Evolutionary conservation across 1,140 invertebrate genomes (phyloP), one percentile per base, ranked within the genome.

Genomic region (Matsumurasca onukii): DNA sequence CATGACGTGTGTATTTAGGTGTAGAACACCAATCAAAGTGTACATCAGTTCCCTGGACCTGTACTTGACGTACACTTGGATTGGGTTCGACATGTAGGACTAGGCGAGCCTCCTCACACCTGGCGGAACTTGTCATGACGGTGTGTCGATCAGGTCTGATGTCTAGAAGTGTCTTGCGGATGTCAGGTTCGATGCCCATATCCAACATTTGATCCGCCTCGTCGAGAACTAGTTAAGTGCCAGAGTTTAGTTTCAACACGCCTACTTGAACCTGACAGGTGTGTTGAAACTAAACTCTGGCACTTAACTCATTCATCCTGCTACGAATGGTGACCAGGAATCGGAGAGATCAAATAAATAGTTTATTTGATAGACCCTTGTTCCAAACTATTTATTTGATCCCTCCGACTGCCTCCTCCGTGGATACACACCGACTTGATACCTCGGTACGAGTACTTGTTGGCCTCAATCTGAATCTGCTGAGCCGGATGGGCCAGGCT

Each of bases 201-300:
- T 94, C 91, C 64, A 92, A 78, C 91, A 94, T 94, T 57, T 91
- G 83, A 78, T 94, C 92, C 1, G 92, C 94, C 82, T 95, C 94
- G 80, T 97, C 94, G n/a, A 96, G 80, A n/a, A 96, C 92, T 52
- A 98, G 82, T 78, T 93, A 97, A 0, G 93, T 93, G 25, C 94
- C 88, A 24, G 87, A 84, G 20, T 83, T 84, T 0, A 95, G 81
- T 76, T 92, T 86, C 12, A 95, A 85, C 64, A 84, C 75, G 1
- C 77, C 76, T 64, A 83, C 76, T 84, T 80, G 39, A 84, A 86
- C 72, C 13, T 95, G 80, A 82, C n/a, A n/a, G n/a, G n/a, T n/a
- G n/a, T n/a, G n/a, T n/a, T n/a, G n/a, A n/a, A 17, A 51, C 57
- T 61, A 77, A 76, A 76, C 64, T 83, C 76, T 84, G 80, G 39